Conservation (phyloP, 2,888 invertebrate genomes). For the Coremacera marginata region DNA sequence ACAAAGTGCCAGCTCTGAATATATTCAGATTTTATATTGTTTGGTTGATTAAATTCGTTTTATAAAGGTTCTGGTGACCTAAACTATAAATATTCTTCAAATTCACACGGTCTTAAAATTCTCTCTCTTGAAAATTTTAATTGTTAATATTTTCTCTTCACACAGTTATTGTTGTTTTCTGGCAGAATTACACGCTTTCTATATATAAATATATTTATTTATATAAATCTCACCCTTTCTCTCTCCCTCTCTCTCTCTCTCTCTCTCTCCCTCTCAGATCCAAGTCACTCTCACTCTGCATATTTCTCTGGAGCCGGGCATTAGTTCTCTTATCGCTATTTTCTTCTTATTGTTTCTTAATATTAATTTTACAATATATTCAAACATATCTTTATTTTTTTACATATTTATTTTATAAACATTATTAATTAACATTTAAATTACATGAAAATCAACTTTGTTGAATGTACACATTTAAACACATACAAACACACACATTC, state of each 20-base stretch:
- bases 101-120: too few relatives aligned
- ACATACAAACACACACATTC: slow-evolving; percentile 20
- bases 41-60: too few relatives aligned
- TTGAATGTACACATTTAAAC: slow-evolving; percentile 17
- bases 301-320: slow-evolving; percentile 38
- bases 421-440: slow-evolving; percentile 25
- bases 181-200: background rate
- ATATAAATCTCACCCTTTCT: background rate
- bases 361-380: slow-evolving; percentile 35
- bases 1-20: too few relatives aligned
- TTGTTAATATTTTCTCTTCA: too few relatives aligned
- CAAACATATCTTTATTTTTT: slow-evolving; percentile 37
- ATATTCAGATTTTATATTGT: too few relatives aligned
- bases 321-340: slow-evolving; percentile 30
- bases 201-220: too few relatives aligned
- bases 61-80: too few relatives aligned
- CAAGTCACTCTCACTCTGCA: slow-evolving; percentile 37
- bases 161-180: background rate
- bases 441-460: slow-evolving; percentile 16
- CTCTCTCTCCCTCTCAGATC: slow-evolving; percentile 35
- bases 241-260: slow-evolving; percentile 8
- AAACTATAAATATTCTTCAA: too few relatives aligned
- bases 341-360: slow-evolving; percentile 21
- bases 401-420: slow-evolving; percentile 38
- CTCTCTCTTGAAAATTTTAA: too few relatives aligned